Percentiles rank a stretch among this genome's conserved stretches.
These are phyloP conservation scores for Euborellia annulipes DNA, from an alignment of 1,140 invertebrate genomes.

Conservation along the genomic window DNA sequence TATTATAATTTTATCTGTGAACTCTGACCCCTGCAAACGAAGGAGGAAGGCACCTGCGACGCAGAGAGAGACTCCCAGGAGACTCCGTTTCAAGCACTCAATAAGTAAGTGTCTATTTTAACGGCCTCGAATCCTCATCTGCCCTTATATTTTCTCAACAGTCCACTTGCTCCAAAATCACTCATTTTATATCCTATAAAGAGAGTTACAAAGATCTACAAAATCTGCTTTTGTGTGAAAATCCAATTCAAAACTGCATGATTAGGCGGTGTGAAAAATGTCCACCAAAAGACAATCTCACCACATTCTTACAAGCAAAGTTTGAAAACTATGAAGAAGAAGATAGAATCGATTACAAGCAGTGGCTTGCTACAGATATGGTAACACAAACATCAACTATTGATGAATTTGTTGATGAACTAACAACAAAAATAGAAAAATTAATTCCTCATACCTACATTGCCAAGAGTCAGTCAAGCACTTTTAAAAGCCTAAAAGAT, in stretches of 20 bases:
- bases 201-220: slow-evolving; percentile 9
- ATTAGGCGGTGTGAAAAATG: slow-evolving; percentile 9
- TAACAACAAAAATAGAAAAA: slow-evolving; percentile 1
- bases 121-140: no score
- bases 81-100: no score
- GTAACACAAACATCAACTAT: not conserved
- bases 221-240: slow-evolving; percentile 8
- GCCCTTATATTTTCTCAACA: no score
- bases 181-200: slow-evolving; percentile 4
- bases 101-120: no score
- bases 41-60: no score
- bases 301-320: slow-evolving; percentile 5
- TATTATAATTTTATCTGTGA: no score
- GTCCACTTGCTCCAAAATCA: no score
- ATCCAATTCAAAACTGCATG: slow-evolving; percentile 3
- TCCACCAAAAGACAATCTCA: slow-evolving; percentile 6
- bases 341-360: slow-evolving; percentile 2
- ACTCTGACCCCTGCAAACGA: no score
- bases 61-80: no score
- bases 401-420: not conserved
- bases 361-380: slow-evolving; percentile 1
- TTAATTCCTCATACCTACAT: no score
- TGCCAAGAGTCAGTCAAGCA: slow-evolving; percentile 1
- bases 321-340: slow-evolving; percentile 1
- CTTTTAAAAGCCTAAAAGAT: not conserved